phyloP scores from a whole-genome alignment of 1,140 invertebrate species.

The Drosophila hydei region DNA sequence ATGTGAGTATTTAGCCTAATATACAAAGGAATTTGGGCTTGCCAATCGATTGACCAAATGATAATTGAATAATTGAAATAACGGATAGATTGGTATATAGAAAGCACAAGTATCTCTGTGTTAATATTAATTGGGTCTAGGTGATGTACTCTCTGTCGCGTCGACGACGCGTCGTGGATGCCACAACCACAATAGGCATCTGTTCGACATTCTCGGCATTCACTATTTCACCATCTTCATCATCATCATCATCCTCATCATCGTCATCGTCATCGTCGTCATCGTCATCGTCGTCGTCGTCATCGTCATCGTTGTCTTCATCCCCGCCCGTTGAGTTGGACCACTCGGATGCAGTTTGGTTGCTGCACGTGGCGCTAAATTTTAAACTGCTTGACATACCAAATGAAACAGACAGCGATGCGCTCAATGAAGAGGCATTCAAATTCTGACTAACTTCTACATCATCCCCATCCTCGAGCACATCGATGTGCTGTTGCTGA shows the following conservation, averaged over 20 bases:
- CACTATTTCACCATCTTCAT: conserved; percentile 18
- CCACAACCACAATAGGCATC: conserved; percentile 55
- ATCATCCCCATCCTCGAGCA: conserved; percentile 63
- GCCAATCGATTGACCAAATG: conserved; percentile 18
- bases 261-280: conserved; percentile 43
- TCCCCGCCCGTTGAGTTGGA: conserved; percentile 74
- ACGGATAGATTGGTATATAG: conserved; percentile 6
- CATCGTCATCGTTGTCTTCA: conserved; percentile 56
- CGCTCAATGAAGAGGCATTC: conserved; percentile 68
- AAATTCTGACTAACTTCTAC: conserved; percentile 68
- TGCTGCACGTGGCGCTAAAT: conserved; percentile 73
- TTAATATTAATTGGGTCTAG: conserved; percentile 41
- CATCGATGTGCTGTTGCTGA: conserved; percentile 55
- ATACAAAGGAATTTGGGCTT: conserved; percentile 22
- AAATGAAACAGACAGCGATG: conserved; percentile 73
- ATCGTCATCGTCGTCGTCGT: conserved; percentile 36
- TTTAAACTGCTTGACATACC: conserved; percentile 78
- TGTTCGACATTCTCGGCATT: conserved; percentile 42
- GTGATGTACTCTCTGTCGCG: conserved; percentile 72
- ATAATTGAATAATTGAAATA: conserved; percentile 9
- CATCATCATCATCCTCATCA: conserved; percentile 18
- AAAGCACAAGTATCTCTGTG: conserved; percentile 28
- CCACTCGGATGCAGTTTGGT: conserved; percentile 74
- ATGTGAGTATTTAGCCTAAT: conserved; percentile 62
- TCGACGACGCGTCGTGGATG: conserved; percentile 60